Percentiles rank a stretch among this genome's conserved stretches.
These are phyloP conservation scores for Petroica traversi DNA, from an alignment of 2,113 vertebrate genomes.

Conservation along the genomic window DNA sequence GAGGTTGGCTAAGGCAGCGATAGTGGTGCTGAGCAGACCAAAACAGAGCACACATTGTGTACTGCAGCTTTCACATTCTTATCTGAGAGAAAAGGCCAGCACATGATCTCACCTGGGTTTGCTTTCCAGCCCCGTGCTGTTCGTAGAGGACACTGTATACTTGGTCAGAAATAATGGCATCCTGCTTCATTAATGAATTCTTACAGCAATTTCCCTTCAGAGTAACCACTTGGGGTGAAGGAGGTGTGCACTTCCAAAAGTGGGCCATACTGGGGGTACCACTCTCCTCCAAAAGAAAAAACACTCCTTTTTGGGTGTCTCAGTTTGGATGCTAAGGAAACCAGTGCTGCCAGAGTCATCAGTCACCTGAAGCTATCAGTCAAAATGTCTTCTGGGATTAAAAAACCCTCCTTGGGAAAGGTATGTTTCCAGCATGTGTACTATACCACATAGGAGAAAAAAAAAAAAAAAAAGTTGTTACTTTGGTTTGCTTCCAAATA, in stretches of 20 bases:
- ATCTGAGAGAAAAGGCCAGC: not conserved
- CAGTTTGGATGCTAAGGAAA: not conserved
- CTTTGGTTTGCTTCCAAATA: not conserved
- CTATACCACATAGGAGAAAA: fast-evolving
- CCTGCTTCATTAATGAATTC: not conserved
- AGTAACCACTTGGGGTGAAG: not conserved
- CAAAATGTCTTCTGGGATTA: not conserved
- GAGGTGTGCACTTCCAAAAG: not conserved
- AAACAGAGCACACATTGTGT: not conserved
- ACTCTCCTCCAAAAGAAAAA: not conserved
- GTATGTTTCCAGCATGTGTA: not conserved
- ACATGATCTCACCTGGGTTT: not conserved
- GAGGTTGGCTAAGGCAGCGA: not conserved
- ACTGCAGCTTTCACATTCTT: not conserved
- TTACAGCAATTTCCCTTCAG: not conserved
- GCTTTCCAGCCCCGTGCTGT: not conserved
- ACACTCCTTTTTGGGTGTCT: not conserved
- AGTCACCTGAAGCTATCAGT: not conserved
- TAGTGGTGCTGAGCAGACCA: fast-evolving
- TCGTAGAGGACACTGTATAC: not conserved
- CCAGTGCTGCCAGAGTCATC: not conserved
- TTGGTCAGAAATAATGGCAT: not conserved
- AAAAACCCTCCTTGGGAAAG: not conserved
- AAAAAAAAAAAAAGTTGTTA: not conserved
- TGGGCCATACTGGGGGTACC: not conserved